These are phyloP conservation scores for Phanerotoma sp. DNA, from an alignment of 2,888 invertebrate genomes.

Conservation along the genomic window DNA sequence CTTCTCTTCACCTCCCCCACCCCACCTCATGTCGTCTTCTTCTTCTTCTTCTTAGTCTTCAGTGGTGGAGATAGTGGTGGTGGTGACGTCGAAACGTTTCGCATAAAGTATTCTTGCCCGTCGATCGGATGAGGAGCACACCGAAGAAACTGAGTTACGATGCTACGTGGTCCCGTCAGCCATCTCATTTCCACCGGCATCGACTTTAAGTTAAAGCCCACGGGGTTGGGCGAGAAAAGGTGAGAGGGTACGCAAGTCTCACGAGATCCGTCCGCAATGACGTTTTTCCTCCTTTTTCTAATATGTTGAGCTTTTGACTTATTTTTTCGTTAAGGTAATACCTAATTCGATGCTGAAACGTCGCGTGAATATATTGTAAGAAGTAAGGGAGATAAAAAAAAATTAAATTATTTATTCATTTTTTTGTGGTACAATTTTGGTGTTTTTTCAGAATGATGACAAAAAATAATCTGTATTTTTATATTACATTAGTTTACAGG, in stretches of 20 bases:
- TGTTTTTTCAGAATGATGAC: too few relatives aligned
- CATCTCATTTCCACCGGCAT: slow-evolving; percentile 22
- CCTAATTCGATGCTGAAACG: too few relatives aligned
- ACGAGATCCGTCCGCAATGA: too few relatives aligned
- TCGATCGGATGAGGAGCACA: slow-evolving; percentile 45
- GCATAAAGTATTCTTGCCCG: slow-evolving; percentile 54
- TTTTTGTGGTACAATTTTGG: too few relatives aligned
- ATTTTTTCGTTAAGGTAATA: too few relatives aligned
- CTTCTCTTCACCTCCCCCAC: slow-evolving; percentile 7
- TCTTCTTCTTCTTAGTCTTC: slow-evolving; percentile 23
- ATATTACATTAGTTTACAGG: too few relatives aligned
- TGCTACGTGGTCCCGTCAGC: slow-evolving; percentile 43
- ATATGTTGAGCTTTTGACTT: slow-evolving; percentile 4
- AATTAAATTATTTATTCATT: too few relatives aligned
- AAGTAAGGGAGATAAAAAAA: too few relatives aligned
- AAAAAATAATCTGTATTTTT: too few relatives aligned
- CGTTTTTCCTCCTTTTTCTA: too few relatives aligned
- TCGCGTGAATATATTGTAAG: background rate
- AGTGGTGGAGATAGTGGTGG: slow-evolving; percentile 22
- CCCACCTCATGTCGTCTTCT: background rate
- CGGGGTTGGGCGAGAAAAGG: background rate
- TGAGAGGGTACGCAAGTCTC: slow-evolving; percentile 10
- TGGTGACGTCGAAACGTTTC: slow-evolving; percentile 43
- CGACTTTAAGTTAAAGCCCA: background rate
- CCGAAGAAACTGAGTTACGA: slow-evolving; percentile 52